Conservation (phyloP, 2,113 vertebrate species). For the Naja naja region DNA sequence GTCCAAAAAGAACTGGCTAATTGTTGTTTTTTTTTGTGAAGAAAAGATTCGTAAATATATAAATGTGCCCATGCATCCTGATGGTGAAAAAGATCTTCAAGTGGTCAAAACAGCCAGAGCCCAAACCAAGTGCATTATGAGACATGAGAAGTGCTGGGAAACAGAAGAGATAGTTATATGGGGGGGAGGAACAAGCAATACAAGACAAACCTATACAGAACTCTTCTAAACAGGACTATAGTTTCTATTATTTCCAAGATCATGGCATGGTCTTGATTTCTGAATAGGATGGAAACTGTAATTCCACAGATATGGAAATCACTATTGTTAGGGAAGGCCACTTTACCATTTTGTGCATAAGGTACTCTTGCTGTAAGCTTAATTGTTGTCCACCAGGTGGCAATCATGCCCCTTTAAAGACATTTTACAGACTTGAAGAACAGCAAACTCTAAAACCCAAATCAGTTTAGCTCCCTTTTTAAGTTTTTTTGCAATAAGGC, state of each 20-base stretch:
- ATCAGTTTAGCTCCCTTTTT: neutral
- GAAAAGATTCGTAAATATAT: neutral
- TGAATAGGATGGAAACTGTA: neutral
- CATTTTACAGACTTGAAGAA: neutral
- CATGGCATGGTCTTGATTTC: neutral
- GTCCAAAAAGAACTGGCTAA: neutral
- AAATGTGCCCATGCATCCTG: neutral
- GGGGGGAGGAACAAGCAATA: neutral
- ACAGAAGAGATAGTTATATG: neutral
- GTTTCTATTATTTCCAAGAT: neutral
- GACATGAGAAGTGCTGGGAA: neutral
- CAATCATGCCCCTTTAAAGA: neutral
- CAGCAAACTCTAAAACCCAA: neutral
- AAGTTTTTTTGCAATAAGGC: too few relatives aligned
- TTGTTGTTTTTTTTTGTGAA: neutral
- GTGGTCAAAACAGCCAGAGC: neutral
- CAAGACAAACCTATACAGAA: neutral
- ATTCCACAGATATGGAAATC: neutral
- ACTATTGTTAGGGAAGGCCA: neutral
- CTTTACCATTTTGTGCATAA: neutral
- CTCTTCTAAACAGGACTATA: neutral
- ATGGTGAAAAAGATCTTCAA: neutral
- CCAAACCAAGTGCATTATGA: neutral
- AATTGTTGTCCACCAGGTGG: constrained; percentile 40
- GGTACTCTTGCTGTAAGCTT: neutral